These are phyloP conservation scores for Petaurus breviceps DNA, from an alignment of 2,113 vertebrate genomes.

Conservation along the genomic window DNA sequence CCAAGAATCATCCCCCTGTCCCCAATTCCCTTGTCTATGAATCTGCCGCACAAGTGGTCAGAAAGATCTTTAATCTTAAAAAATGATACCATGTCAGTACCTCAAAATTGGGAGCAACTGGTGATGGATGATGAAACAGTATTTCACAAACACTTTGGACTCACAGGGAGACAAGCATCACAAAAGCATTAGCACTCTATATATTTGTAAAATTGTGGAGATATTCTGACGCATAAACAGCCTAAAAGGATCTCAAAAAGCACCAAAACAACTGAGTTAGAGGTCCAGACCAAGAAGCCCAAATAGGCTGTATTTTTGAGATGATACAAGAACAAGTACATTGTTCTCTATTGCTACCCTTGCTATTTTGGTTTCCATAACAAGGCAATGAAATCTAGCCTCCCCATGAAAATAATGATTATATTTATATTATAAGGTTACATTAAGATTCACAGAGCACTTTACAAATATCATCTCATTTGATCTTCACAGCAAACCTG, in stretches of 20 bases:
- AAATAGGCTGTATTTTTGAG: not conserved
- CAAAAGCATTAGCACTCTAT: not conserved
- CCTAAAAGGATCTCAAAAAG: not conserved
- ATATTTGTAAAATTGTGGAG: not conserved
- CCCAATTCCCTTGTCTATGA: not conserved
- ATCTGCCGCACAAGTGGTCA: not conserved
- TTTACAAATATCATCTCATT: not conserved
- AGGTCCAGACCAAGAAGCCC: not conserved
- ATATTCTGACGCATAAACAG: not conserved
- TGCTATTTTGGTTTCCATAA: not conserved
- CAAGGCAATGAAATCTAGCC: not conserved
- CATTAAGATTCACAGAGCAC: not conserved
- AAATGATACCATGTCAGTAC: not conserved
- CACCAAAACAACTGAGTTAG: not conserved
- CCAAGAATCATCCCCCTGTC: not conserved
- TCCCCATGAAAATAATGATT: not conserved
- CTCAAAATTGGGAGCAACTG: not conserved
- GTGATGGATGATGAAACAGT: not conserved
- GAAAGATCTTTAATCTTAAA: not conserved
- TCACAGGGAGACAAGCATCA: not conserved
- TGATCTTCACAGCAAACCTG: not conserved
- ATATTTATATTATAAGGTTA: too few relatives aligned
- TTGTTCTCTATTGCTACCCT: not conserved
- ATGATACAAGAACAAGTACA: not conserved
- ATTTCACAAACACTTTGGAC: not conserved